These are phyloP conservation scores for Dendrolimus houi DNA, from an alignment of 2,888 invertebrate species.

Conservation along the genomic window DNA sequence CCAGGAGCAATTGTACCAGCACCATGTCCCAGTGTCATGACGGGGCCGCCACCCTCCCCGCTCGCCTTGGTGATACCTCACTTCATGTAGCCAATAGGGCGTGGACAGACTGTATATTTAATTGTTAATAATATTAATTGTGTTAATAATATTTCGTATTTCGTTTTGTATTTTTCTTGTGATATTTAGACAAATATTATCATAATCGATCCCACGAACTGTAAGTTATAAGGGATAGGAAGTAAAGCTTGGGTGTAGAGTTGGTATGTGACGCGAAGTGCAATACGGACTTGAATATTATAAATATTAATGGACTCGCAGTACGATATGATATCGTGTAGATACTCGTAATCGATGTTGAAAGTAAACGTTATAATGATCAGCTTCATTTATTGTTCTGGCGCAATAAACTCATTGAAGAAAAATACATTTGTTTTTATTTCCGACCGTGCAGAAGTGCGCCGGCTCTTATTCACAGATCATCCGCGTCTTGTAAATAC, in stretches of 20 bases:
- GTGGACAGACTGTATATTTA: slow-evolving; percentile 63
- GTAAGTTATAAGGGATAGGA: slow-evolving; percentile 66
- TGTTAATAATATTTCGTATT: slow-evolving; percentile 73
- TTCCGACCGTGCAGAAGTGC: slow-evolving; percentile 34
- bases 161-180: slow-evolving; percentile 75
- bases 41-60: slow-evolving; percentile 52
- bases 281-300: slow-evolving; percentile 67
- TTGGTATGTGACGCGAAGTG: slow-evolving; percentile 62
- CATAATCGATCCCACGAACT: slow-evolving; percentile 70
- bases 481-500: background rate
- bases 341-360: slow-evolving; percentile 75
- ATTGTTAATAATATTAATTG: slow-evolving; percentile 74
- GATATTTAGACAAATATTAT: slow-evolving; percentile 75
- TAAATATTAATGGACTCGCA: slow-evolving; percentile 62
- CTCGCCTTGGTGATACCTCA: slow-evolving; percentile 59
- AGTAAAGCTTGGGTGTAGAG: slow-evolving; percentile 52
- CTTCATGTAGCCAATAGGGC: slow-evolving; percentile 32
- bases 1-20: slow-evolving; percentile 72
- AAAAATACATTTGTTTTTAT: slow-evolving; percentile 64
- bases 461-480: slow-evolving; percentile 2
- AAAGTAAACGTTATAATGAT: slow-evolving; percentile 75
- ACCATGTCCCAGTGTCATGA: slow-evolving; percentile 75
- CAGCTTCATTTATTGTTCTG: slow-evolving; percentile 76
- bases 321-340: slow-evolving; percentile 66
- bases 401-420: slow-evolving; percentile 74